phyloP scores from a whole-genome alignment of 1,140 invertebrate species.

The Batillaria attramentaria region DNA sequence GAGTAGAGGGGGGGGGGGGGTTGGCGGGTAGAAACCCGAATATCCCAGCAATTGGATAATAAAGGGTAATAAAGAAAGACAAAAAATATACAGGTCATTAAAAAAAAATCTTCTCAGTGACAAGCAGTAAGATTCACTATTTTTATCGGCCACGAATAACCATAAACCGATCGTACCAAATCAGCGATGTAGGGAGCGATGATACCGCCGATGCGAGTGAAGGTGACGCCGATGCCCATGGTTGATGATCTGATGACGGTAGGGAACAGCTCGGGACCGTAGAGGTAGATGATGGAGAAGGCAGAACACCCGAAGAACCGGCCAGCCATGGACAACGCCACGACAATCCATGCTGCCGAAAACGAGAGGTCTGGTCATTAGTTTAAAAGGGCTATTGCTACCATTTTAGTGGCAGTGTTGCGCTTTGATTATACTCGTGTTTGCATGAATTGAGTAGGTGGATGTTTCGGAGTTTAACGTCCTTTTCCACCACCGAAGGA shows the following conservation, averaged over 20 bases:
- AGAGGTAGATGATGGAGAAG: constrained; percentile 38
- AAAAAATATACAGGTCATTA: neutral
- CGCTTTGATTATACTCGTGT: too few relatives aligned
- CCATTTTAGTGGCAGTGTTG: too few relatives aligned
- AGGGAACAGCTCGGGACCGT: constrained; percentile 34
- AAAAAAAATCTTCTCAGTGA: too few relatives aligned
- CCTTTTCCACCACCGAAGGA: too few relatives aligned
- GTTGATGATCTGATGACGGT: constrained; percentile 35
- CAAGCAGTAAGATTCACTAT: neutral
- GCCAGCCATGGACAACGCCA: constrained; percentile 32
- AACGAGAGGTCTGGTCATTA: too few relatives aligned
- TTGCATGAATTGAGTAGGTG: too few relatives aligned
- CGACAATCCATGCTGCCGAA: constrained; percentile 25
- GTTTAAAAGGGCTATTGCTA: too few relatives aligned
- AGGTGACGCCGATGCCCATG: constrained; percentile 31
- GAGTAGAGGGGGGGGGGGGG: too few relatives aligned
- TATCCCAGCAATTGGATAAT: neutral
- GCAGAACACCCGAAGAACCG: constrained; percentile 23
- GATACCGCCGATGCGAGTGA: constrained; percentile 31
- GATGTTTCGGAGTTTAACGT: too few relatives aligned
- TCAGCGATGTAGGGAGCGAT: constrained; percentile 34
- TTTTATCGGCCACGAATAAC: neutral
- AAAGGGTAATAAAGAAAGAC: neutral
- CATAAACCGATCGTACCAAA: neutral
- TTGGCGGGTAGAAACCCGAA: neutral